A percentile compares a stretch with the other conserved stretches of the same genome.
These are phyloP conservation scores for Portunus trituberculatus DNA, from an alignment of 1,140 invertebrate genomes.

Conservation along the genomic window DNA sequence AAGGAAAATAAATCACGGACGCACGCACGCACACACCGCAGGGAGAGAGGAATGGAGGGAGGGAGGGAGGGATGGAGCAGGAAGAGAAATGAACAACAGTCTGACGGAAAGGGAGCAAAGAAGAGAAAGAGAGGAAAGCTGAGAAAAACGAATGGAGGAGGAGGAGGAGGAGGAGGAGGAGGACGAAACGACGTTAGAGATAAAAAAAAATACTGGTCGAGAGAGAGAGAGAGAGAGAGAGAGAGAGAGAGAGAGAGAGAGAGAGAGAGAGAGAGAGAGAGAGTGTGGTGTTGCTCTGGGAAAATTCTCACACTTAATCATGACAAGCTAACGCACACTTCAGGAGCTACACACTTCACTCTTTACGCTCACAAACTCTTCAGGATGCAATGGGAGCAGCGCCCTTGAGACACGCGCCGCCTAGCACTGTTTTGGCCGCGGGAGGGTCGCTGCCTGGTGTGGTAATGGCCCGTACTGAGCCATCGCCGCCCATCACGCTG, in stretches of 20 bases:
- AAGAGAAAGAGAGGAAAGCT: background rate
- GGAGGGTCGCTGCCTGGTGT: background rate
- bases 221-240: background rate
- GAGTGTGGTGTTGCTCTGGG: slow-evolving; percentile 31
- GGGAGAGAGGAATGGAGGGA: background rate
- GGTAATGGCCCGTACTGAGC: background rate
- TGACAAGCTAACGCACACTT: background rate
- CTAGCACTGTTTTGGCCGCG: background rate
- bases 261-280: background rate
- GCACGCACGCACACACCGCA: background rate
- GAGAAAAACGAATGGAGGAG: background rate
- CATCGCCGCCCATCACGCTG: background rate
- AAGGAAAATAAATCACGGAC: background rate
- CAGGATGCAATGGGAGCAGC: background rate
- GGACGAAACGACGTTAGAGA: background rate
- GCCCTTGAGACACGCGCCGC: background rate
- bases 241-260: background rate
- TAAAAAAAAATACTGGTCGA: background rate
- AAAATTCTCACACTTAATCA: slow-evolving; percentile 65
- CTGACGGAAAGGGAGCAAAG: background rate
- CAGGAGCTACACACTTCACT: background rate
- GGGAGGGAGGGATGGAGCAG: background rate
- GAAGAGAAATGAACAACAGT: background rate
- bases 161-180: background rate
- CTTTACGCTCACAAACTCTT: background rate